These are phyloP conservation scores for Anagyrus pseudococci DNA, from an alignment of 2,888 invertebrate species.

Conservation along the genomic window DNA sequence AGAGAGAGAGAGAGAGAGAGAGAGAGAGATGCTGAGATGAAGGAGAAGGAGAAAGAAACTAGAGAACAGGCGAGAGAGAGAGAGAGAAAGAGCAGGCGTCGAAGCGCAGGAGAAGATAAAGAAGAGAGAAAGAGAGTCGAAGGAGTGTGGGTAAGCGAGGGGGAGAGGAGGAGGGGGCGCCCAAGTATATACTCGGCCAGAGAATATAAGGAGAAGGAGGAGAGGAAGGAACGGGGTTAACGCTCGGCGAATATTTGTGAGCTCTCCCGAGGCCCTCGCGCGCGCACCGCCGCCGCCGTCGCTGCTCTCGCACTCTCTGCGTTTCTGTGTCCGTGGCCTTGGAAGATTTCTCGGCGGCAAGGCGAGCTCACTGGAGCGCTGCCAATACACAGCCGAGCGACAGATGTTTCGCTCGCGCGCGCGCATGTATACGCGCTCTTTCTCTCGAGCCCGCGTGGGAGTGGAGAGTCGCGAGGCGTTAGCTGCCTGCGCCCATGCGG, in stretches of 20 bases:
- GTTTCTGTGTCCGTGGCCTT: conserved; percentile 37
- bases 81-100: too few relatives aligned
- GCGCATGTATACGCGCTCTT: not conserved
- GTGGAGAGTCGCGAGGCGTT: conserved; percentile 6
- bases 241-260: conserved; percentile 40
- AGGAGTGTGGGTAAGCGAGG: too few relatives aligned
- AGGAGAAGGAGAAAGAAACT: too few relatives aligned
- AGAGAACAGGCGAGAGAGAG: too few relatives aligned
- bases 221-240: conserved; percentile 24
- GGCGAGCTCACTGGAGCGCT: conserved; percentile 45
- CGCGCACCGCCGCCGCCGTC: not conserved
- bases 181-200: too few relatives aligned
- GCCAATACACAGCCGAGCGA: conserved; percentile 45
- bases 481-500: too few relatives aligned
- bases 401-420: conserved; percentile 48
- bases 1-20: too few relatives aligned
- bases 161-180: too few relatives aligned
- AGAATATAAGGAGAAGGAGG: conserved; percentile 2
- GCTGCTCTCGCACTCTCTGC: too few relatives aligned
- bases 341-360: conserved; percentile 22
- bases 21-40: too few relatives aligned
- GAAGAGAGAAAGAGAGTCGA: too few relatives aligned
- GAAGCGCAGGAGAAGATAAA: too few relatives aligned
- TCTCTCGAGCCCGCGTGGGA: conserved; percentile 21
- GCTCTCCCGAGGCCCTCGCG: conserved; percentile 12